These are phyloP conservation scores for Phalangium opilio DNA, from an alignment of 2,888 invertebrate species.

Conservation along the genomic window DNA sequence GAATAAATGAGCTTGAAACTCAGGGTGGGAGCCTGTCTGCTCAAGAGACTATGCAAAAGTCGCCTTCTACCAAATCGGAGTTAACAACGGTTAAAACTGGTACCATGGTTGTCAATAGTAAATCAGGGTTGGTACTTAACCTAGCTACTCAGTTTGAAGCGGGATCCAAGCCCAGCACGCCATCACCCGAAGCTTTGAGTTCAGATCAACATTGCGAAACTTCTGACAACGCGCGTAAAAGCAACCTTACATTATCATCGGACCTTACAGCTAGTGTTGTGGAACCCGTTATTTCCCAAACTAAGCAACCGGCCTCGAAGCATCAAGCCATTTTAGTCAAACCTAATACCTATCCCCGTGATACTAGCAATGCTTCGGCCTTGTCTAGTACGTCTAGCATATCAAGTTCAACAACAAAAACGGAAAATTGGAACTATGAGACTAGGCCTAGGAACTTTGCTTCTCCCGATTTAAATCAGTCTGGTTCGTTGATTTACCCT, in stretches of 20 bases:
- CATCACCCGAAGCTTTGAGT: slow-evolving; percentile 26
- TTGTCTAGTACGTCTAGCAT: no score
- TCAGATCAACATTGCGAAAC: no score
- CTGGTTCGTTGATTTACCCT: no score
- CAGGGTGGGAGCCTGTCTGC: slow-evolving; percentile 12
- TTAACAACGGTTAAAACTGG: slow-evolving; percentile 11
- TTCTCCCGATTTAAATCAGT: no score
- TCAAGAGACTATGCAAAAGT: slow-evolving; percentile 2
- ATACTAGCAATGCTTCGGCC: no score
- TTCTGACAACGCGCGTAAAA: no score
- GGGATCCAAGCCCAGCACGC: slow-evolving; percentile 18
- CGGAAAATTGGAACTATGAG: no score
- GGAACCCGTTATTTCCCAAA: slow-evolving; percentile 29
- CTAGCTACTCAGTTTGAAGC: slow-evolving; percentile 42
- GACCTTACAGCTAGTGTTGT: no score
- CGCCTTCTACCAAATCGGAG: slow-evolving; percentile 9
- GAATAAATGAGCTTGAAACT: slow-evolving; percentile 54
- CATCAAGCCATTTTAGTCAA: slow-evolving; percentile 33
- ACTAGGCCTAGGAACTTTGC: no score
- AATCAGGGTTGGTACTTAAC: slow-evolving; percentile 38
- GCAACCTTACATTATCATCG: no score
- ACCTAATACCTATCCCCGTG: no score
- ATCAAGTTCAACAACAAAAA: no score
- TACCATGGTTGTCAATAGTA: slow-evolving; percentile 1
- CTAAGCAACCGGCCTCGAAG: slow-evolving; percentile 25